phyloP scores from a whole-genome alignment of 2,888 invertebrate species.

The Xanthorhoe designata region DNA sequence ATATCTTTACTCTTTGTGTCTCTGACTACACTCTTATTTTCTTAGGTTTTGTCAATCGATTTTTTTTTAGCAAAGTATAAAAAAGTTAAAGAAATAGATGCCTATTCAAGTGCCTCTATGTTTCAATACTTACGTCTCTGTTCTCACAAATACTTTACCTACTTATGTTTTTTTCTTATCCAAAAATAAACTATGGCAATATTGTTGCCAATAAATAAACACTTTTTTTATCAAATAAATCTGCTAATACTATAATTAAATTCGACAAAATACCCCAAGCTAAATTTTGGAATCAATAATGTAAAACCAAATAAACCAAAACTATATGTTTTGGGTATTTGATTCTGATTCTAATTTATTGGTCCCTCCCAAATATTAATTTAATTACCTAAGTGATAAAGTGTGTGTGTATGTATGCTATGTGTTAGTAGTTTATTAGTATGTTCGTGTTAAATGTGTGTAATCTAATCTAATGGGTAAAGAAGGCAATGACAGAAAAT shows the following conservation, averaged over 20 bases:
- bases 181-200: background rate
- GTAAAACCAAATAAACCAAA: background rate
- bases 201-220: background rate
- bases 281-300: background rate
- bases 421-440: background rate
- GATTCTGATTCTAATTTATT: background rate
- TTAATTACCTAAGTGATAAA: background rate
- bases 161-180: background rate
- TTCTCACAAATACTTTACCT: background rate
- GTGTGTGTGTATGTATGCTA: background rate
- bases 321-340: background rate
- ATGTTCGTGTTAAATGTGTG: constrained; percentile 4
- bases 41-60: too few species aligned
- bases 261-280: constrained; percentile 4
- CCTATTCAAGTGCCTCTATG: background rate
- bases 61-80: background rate
- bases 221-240: background rate
- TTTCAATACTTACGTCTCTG: background rate
- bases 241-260: constrained; percentile 14
- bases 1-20: too few species aligned
- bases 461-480: constrained; percentile 7
- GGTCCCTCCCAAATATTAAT: constrained; percentile 1
- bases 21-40: background rate
- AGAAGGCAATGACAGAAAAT: constrained; percentile 43
- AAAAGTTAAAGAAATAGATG: too few species aligned